Base-by-base conservation (phyloP, 2,888 invertebrate genomes). In the Epinotia demarniana region DNA sequence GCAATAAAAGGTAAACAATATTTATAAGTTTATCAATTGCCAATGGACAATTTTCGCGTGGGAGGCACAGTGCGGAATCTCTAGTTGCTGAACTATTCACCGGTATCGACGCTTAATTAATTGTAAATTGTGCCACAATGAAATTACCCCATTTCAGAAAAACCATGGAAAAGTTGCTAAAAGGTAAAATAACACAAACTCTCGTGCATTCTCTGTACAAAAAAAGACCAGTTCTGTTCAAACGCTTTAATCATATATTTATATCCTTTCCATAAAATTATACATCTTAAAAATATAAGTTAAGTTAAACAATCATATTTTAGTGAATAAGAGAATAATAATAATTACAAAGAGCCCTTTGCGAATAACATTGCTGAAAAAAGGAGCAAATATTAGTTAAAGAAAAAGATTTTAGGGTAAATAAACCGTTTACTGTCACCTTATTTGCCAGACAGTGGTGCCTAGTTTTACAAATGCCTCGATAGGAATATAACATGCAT, bases 181-280 rank as follows among this genome's bases (percentile, higher is more conserved):
- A 27, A 27, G 3, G 23, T 3, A 27, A 27, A 27, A 27, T 27
- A 27, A 27, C 23, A 27, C 23, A 27, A 27, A 3, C 23, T 23
- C 23, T 27, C 3, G 23, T 3, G 23, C 23, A 27, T 27, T 27
- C 23, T 6, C 33, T 1, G 49, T 16, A 49, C 8, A 27, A 27
- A 70, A 61, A 61, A 49, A 27, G 16, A 53, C 46, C 27, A 46
- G 46, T 71, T 53, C 5, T 66, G 66, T 66, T 66, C 64, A 75
- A 75, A 75, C 75, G 49, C 62, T 75, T 75, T 75, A 75, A 75
- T 75, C 46, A 49, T 63, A 67, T 72, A 75, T 70, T 71, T 71
- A 71, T 67, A 75, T 72, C 72, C 60, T 71, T 71, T 75, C 57
- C 64, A 67, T 61, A 70, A 71, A 75, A 75, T 75, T 72, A 72